Conservation (phyloP, 2,113 vertebrate genomes). For the Myanophis thanlyinensis region DNA sequence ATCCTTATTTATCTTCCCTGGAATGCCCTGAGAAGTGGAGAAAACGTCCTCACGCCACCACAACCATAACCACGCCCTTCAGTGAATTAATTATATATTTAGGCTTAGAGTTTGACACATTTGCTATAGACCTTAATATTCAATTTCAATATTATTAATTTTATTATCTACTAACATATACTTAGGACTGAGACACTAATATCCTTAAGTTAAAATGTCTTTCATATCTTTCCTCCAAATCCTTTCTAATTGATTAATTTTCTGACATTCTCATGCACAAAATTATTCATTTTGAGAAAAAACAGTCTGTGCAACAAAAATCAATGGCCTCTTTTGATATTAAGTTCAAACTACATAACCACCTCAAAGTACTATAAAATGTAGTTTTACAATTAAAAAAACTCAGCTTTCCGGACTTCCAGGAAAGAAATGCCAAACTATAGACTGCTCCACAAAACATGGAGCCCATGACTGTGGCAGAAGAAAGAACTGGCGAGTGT, state of each 20-base stretch:
- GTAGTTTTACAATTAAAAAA: neutral
- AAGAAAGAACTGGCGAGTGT: neutral
- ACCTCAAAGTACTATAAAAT: neutral
- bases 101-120: too few species aligned
- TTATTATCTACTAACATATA: neutral
- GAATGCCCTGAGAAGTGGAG: too few species aligned
- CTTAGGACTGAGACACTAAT: neutral
- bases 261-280: neutral
- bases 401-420: neutral
- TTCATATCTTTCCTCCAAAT: neutral
- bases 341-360: neutral
- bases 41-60: too few species aligned
- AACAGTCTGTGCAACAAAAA: neutral
- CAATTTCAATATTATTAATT: neutral
- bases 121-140: too few species aligned
- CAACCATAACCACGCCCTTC: too few species aligned
- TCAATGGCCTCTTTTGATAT: neutral
- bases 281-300: neutral
- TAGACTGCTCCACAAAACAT: neutral
- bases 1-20: too few species aligned
- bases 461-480: neutral
- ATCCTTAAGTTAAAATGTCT: neutral
- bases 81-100: too few species aligned
- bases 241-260: neutral
- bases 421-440: neutral